Base-by-base conservation (phyloP, 1,140 invertebrate genomes). In the Micrasema longulum region DNA sequence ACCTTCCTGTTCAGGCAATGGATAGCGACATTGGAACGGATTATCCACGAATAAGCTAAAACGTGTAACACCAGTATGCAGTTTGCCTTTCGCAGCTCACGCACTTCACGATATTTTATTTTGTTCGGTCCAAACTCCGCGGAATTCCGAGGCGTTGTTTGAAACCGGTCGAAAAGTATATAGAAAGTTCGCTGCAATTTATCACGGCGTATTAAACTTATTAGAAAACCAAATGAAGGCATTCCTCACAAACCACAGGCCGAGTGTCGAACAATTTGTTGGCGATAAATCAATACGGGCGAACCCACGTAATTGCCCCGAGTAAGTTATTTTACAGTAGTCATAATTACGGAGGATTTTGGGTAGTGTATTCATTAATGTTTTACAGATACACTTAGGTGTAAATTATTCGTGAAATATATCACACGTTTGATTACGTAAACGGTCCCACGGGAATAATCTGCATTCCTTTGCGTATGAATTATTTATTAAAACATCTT, bases 271-370 rank as follows among this genome's bases (percentile, higher is more conserved):
- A 66, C 69, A 71, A 71, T 71, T 71, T 71, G 69, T 71, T 71
- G 60, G 35, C 50, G 38, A 71, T 71, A 71, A 71, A 71, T 71
- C 69, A 71, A 66, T 71, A 66, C 69, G 18, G 43, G 63, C 31
- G 23, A 45, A 47, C 47, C 57, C 22, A 36, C 43, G 48, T 71
- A 71, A 71, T 71, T 71, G 69, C 62, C 45, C 38, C 26, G 69
- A 65, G 53, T 71, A 47, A 71, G 69, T 71, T 66, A 71, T 66
- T 71, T 60, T 47, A 71, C 69, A 71, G 69, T 65, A 71, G 69
- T 71, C 69, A 41, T 43, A 62, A 66, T 62, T 63, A 50, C 50
- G 31, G 55, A 57, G 41, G 53, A 62, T 55, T 55, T 68, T 41
- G 36, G 38, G 65, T 55, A 55, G 50, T 50, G 23, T 22, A 36